phyloP scores from a whole-genome alignment of 2,113 vertebrate species.

The Phycodurus eques region DNA sequence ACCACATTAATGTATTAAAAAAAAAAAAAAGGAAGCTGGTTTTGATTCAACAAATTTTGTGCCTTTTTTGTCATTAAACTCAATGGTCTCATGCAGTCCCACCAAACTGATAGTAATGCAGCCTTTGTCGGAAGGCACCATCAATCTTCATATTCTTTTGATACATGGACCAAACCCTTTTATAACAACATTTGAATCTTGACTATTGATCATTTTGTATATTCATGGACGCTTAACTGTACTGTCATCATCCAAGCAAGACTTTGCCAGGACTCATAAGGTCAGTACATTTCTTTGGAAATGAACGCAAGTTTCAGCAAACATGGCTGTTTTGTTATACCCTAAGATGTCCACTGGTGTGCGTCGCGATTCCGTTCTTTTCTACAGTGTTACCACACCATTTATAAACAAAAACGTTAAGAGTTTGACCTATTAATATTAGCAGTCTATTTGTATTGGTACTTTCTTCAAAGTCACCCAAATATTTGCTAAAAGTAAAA shows the following conservation, averaged over 20 bases:
- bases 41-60: not conserved
- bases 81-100: not conserved
- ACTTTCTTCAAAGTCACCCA: not conserved
- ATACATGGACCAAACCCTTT: not conserved
- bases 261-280: not conserved
- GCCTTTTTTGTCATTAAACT: not conserved
- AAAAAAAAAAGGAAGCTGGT: not conserved
- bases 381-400: not conserved
- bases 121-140: constrained; percentile 1
- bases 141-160: not conserved
- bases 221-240: not conserved
- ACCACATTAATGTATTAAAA: constrained; percentile 2
- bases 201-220: not conserved
- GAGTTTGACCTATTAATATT: not conserved
- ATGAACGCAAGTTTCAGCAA: not conserved
- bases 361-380: not conserved
- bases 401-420: not conserved
- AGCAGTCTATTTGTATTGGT: not conserved
- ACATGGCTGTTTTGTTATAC: not conserved
- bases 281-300: not conserved
- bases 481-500: not conserved
- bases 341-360: not conserved
- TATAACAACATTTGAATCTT: not conserved
- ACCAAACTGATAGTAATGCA: not conserved
- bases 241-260: not conserved